These are phyloP conservation scores for Chrysopilus asiliformis DNA, from an alignment of 2,888 invertebrate genomes.

Conservation along the genomic window DNA sequence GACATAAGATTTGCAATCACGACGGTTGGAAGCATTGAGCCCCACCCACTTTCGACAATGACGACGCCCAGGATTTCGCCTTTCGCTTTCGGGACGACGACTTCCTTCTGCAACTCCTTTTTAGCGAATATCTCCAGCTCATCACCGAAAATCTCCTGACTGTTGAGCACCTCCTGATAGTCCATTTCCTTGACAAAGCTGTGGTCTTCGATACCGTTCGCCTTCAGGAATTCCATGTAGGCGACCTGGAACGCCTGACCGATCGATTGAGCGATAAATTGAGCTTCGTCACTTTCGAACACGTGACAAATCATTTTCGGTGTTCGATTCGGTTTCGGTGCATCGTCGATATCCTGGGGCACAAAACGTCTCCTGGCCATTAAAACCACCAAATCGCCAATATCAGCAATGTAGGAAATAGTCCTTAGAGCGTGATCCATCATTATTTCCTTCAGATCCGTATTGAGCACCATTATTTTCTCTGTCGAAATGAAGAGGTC, in stretches of 20 bases:
- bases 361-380: conserved; percentile 94
- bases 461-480: conserved; percentile 99
- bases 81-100: conserved; percentile 96
- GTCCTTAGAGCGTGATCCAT: conserved; percentile 99
- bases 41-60: conserved; percentile 99
- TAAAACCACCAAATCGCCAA: conserved; percentile 92
- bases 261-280: conserved; percentile 98
- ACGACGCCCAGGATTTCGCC: conserved; percentile 97
- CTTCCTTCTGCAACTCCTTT: conserved; percentile 94
- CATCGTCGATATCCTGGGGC: conserved; percentile 72
- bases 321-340: conserved; percentile 55
- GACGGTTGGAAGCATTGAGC: conserved; percentile 99
- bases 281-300: conserved; percentile 98
- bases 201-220: conserved; percentile 98
- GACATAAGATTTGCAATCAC: conserved; percentile 97
- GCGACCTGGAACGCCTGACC: conserved; percentile 99
- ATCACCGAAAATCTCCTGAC: conserved; percentile 98
- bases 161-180: conserved; percentile 97
- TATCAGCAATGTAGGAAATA: conserved; percentile 98
- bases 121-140: conserved; percentile 98
- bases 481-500: conserved; percentile 99
- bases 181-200: conserved; percentile 99
- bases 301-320: conserved; percentile 99
- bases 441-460: conserved; percentile 98
- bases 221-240: conserved; percentile 99